Conservation (phyloP, 92 coral and sea anemone genomes). For the Paragorgia papillata region DNA sequence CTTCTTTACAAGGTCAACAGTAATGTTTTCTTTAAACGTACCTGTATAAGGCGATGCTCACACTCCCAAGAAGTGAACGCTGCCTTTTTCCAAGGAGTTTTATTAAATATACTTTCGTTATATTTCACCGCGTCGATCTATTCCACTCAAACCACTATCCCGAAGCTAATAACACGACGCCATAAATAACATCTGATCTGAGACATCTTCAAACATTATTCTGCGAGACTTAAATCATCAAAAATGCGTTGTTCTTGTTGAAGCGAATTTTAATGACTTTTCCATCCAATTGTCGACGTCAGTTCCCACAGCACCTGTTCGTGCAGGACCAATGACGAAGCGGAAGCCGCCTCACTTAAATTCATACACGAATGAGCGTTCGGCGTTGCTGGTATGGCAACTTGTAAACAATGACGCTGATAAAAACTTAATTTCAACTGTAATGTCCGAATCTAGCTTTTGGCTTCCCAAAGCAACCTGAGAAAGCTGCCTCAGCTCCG, state of each 20-base stretch:
- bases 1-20: no score
- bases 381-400: conserved; percentile 11
- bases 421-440: background rate
- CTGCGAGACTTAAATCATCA: conserved; percentile 9
- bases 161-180: background rate
- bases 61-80: background rate
- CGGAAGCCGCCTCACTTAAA: no score
- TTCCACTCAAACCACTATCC: background rate
- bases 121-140: no score
- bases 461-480: background rate
- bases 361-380: conserved; percentile 3
- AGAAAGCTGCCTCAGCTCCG: background rate
- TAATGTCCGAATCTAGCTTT: background rate
- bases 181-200: background rate
- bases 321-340: conserved; percentile 8
- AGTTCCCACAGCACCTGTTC: conserved; percentile 19
- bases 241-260: conserved; percentile 31
- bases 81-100: no score
- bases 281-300: conserved; percentile 31
- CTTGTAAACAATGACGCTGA: conserved; percentile 11
- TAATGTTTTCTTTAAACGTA: background rate
- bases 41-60: background rate
- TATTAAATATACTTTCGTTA: no score
- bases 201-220: background rate
- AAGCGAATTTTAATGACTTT: conserved; percentile 25